Base-by-base conservation (phyloP, 2,888 invertebrate species). In the Apamea monoglypha region DNA sequence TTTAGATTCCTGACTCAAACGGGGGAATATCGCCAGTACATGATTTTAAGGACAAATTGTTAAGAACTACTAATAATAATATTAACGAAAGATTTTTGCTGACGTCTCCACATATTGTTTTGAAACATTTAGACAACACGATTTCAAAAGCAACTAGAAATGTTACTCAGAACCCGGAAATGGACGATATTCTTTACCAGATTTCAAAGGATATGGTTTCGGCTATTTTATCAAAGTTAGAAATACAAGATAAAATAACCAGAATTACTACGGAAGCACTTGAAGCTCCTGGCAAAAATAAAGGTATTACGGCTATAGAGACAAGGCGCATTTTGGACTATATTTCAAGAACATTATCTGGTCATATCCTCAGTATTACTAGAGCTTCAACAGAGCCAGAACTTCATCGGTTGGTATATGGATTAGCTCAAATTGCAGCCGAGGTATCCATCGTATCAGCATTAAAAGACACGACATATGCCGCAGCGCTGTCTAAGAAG, bases 241-340 rank as follows among this genome's bases (percentile, higher is more conserved):
- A 97, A 90, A 94, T 95, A 68, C 97, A 97, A 91, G 96, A 97
- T 82, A 97, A 96, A 93, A 96, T 97, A 61, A 97, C 97, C 6
- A 94, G 96, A 91, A 95, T 97, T 36, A 96, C 96, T 6, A 94
- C 92, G 87, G 96, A 96, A 87, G 97, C 97, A 21, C 91, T 96
- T 8, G 96, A 96, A 88, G 96, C 96, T 5, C 95, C 96, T 7
- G 96, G 96, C 0, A 96, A 95, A 90, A 95, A 93, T 86, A 96
- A 95, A 91, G 96, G 96, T 3, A 95, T 96, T 71, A 96, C 96
- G 44, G 97, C 97, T 21, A 97, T 97, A 83, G 97, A 97, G 87
- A 96, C 96, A 0, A 91, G 96, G 85, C 93, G 96, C 56, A 97
- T 97, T 88, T 90, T 97, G 75, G 97, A 97, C 90, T 96, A 96